Conservation (phyloP, 2,113 vertebrate genomes). For the Macrotus californicus region DNA sequence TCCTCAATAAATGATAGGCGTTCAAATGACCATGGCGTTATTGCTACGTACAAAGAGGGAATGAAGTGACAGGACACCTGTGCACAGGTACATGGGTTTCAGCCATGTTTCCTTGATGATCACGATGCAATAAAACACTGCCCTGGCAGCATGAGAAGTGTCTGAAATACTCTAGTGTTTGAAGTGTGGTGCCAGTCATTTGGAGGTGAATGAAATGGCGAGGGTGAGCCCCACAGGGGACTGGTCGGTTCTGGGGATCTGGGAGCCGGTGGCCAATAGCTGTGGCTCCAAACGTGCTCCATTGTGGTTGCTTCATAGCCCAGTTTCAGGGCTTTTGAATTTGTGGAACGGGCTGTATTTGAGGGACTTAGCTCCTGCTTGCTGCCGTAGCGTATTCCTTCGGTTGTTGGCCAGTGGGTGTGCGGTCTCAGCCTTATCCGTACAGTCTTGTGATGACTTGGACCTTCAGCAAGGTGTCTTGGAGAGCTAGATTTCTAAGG, state of each 20-base stretch:
- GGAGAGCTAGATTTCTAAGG: not conserved
- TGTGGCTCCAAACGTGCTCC: not conserved
- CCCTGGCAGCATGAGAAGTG: fast-evolving
- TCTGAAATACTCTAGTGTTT: not conserved
- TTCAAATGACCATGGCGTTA: not conserved
- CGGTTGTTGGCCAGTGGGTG: not conserved
- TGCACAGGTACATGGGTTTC: not conserved
- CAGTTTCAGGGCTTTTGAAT: not conserved
- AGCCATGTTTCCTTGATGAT: not conserved
- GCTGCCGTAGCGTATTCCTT: not conserved
- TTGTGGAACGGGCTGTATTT: not conserved
- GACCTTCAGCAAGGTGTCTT: not conserved
- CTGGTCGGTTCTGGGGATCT: not conserved
- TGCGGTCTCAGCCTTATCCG: not conserved
- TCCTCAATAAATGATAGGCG: not conserved
- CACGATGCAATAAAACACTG: no score
- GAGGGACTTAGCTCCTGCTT: not conserved
- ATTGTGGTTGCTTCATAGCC: fast-evolving
- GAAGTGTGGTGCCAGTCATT: not conserved
- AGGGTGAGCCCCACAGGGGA: not conserved
- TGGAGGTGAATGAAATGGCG: not conserved
- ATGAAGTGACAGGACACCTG: not conserved
- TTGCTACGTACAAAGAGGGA: not conserved
- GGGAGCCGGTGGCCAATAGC: not conserved
- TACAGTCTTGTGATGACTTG: not conserved